Percentiles rank a stretch among this genome's conserved stretches.
Evolutionary conservation across 2,888 invertebrate genomes (phyloP).

Genomic region (Stictocephala bisonia): DNA sequence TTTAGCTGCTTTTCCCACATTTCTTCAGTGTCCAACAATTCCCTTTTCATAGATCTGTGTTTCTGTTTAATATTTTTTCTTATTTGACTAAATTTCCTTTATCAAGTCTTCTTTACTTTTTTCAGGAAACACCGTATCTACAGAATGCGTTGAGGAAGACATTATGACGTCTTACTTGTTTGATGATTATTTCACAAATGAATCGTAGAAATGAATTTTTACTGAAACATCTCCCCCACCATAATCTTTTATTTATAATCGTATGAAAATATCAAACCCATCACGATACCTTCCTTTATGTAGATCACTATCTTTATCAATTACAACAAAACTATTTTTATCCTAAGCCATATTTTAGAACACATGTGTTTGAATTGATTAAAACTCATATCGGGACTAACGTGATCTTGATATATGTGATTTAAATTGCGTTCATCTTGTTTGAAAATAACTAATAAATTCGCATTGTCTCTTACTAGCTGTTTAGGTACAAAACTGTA

Average conservation of each 20-base stretch:
- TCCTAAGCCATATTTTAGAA: conserved; percentile 59
- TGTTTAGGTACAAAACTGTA: conserved; percentile 61
- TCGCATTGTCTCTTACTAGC: conserved; percentile 62
- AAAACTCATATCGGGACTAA: conserved; percentile 47
- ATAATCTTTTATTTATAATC: too few species aligned
- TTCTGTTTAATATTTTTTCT: too few species aligned
- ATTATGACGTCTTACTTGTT: too few species aligned
- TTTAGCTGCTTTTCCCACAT: neutral
- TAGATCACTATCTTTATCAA: conserved; percentile 56
- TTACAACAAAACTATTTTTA: conserved; percentile 43
- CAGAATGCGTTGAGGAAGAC: too few species aligned
- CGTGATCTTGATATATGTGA: conserved; percentile 56
- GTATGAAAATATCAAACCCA: conserved; percentile 58
- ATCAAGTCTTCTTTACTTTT: neutral
- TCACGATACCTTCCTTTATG: conserved; percentile 60
- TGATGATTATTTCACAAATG: too few species aligned
- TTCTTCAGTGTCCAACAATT: too few species aligned
- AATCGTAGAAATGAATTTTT: too few species aligned
- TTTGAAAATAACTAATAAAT: conserved; percentile 62
- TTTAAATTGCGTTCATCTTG: conserved; percentile 62
- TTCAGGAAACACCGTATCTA: too few species aligned
- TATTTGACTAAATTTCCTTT: neutral
- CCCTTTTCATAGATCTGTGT: too few species aligned
- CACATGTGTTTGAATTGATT: conserved; percentile 60
- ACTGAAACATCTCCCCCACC: too few species aligned